Percentiles rank a stretch among this genome's conserved stretches.
phyloP scores from a whole-genome alignment of 1,140 invertebrate genomes.

The Papilio machaon region DNA sequence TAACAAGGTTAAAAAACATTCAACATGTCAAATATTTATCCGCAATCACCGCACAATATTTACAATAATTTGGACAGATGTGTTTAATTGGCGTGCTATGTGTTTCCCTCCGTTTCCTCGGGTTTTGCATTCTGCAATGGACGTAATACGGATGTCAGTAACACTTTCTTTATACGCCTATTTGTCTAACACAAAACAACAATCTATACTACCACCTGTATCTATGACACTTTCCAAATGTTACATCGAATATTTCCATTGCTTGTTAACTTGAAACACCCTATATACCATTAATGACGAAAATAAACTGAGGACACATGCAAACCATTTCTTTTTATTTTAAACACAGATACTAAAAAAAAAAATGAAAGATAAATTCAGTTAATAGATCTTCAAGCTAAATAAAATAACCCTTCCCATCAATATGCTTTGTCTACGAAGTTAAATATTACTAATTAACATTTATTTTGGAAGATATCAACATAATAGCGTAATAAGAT shows the following conservation, averaged over 20 bases:
- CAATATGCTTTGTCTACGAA: slow-evolving; percentile 57
- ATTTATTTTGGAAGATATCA: slow-evolving; percentile 81
- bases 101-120: slow-evolving; percentile 75
- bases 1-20: background rate
- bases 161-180: slow-evolving; percentile 35
- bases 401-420: slow-evolving; percentile 53
- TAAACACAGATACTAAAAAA: slow-evolving; percentile 26
- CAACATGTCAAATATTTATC: slow-evolving; percentile 38
- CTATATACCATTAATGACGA: slow-evolving; percentile 38
- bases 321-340: slow-evolving; percentile 53
- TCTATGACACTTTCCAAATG: slow-evolving; percentile 41
- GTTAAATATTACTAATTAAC: slow-evolving; percentile 66
- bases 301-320: slow-evolving; percentile 63
- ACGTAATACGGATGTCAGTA: slow-evolving; percentile 73
- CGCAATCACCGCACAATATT: slow-evolving; percentile 34
- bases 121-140: slow-evolving; percentile 78
- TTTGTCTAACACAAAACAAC: slow-evolving; percentile 69
- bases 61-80: slow-evolving; percentile 53
- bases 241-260: slow-evolving; percentile 53
- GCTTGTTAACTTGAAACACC: slow-evolving; percentile 43
- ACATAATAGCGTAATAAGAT: slow-evolving; percentile 62
- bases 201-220: slow-evolving; percentile 61
- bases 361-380: slow-evolving; percentile 29
- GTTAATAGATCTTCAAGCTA: slow-evolving; percentile 44
- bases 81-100: slow-evolving; percentile 66